Conservation (phyloP, 2,113 vertebrate species). For the Sphyrna mokarran region DNA sequence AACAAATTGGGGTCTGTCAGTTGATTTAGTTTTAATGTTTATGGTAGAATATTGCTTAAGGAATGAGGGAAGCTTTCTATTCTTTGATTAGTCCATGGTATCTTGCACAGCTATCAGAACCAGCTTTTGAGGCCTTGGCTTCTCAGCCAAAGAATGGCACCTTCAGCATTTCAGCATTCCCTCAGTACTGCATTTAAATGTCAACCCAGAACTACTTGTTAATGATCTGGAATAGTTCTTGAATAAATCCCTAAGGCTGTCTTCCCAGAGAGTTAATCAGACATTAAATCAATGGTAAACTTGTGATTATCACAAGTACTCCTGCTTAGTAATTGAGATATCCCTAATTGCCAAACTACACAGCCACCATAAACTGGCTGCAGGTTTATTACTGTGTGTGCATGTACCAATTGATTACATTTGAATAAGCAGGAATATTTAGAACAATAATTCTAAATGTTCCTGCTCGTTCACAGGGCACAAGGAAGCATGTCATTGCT, state of each 20-base stretch:
- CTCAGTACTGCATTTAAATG: background rate
- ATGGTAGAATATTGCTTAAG: background rate
- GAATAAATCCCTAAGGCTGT: background rate
- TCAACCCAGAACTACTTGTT: background rate
- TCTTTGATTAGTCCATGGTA: background rate
- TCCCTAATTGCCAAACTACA: background rate
- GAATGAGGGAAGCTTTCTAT: background rate
- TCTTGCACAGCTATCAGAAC: background rate
- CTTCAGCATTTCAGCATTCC: background rate
- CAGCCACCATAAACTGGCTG: background rate
- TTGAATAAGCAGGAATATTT: background rate
- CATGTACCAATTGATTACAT: background rate
- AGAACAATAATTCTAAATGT: background rate
- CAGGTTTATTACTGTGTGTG: background rate
- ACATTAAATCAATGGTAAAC: background rate
- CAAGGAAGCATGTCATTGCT: background rate
- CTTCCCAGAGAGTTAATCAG: background rate
- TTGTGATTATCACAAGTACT: background rate
- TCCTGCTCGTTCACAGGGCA: background rate
- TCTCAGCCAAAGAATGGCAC: background rate
- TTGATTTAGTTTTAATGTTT: background rate
- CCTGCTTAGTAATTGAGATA: background rate
- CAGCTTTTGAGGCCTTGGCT: background rate
- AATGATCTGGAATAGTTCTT: background rate
- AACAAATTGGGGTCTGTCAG: background rate